Evolutionary conservation across 2,113 vertebrate genomes (phyloP), one percentile per base, ranked within the genome.

Genomic region (Amia ocellicauda): DNA sequence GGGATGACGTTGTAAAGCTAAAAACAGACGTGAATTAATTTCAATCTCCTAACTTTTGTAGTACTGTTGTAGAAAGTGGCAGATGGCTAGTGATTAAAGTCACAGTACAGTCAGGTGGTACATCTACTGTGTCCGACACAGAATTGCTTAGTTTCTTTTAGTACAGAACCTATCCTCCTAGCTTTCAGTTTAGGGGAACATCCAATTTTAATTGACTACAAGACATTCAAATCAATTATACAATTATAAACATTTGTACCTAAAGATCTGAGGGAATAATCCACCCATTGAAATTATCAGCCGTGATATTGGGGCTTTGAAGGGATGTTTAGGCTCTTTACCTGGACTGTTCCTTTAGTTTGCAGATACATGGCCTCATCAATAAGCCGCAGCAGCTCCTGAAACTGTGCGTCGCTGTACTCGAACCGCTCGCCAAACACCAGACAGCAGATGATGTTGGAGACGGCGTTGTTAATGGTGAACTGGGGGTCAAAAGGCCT

Each of bases 341-440:
- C 70, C 76, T 69, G 50, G 10, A 28, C 70, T 13, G 64, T 23
- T 10, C 54, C 0, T 5, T 58, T 67, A 2, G 70, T 68, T 3
- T 45, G 1, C 10, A 45, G 36, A 3, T 19, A 22, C 0, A 56
- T 16, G 0, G 36, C 65, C 11, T 85, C 77, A 62, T 85, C 83
- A 52, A 89, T 43, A 0, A 74, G 66, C 49, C 63, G 78, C 66
- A 89, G 76, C 29, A 90, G 28, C 13, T 85, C 77, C 74, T 79
- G 84, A 71, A 90, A 90, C 31, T 20, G 16, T 40, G 4, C 59
- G 68, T 89, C 83, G 4, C 81, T 60, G 60, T 90, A 87, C 11
- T 88, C 81, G 0, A 88, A 90, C 60, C 80, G 77, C 10, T 74
- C 70, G 40, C 88, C 88, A 71, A 90, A 90, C 63, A 80, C 83